phyloP scores from a whole-genome alignment of 2,888 invertebrate genomes.

The Drosophila anomalipes region DNA sequence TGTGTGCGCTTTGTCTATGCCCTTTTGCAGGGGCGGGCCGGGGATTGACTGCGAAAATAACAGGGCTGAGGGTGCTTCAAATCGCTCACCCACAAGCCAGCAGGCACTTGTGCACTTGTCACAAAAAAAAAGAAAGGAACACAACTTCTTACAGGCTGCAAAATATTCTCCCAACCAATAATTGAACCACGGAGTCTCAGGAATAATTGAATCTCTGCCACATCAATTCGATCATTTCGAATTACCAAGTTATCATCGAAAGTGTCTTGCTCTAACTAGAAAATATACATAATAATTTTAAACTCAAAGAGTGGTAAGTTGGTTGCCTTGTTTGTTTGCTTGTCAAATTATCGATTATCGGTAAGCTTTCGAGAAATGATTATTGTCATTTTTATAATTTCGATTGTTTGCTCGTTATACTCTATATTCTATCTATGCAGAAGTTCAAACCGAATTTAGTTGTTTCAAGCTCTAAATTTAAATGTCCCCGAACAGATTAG shows the following conservation, averaged over 20 bases:
- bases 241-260: background rate
- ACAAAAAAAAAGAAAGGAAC: conserved; percentile 7
- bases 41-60: conserved; percentile 24
- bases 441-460: too few species aligned
- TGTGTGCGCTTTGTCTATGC: conserved; percentile 82
- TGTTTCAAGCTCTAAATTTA: background rate
- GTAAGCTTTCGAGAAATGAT: background rate
- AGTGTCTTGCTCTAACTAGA: too few species aligned
- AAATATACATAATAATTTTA: too few species aligned
- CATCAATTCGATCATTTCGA: background rate
- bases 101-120: conserved; percentile 54
- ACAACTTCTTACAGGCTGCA: too few species aligned
- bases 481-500: background rate
- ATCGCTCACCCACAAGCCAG: background rate
- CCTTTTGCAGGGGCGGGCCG: conserved; percentile 16
- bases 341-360: too few species aligned
- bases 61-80: conserved; percentile 23
- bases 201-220: background rate
- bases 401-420: background rate
- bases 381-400: background rate
- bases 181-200: background rate
- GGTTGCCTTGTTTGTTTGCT: background rate
- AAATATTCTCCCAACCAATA: background rate
- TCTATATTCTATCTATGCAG: fast-evolving
- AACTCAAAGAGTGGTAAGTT: background rate